phyloP scores from a whole-genome alignment of 2,113 vertebrate species.

The Nibea albiflora region DNA sequence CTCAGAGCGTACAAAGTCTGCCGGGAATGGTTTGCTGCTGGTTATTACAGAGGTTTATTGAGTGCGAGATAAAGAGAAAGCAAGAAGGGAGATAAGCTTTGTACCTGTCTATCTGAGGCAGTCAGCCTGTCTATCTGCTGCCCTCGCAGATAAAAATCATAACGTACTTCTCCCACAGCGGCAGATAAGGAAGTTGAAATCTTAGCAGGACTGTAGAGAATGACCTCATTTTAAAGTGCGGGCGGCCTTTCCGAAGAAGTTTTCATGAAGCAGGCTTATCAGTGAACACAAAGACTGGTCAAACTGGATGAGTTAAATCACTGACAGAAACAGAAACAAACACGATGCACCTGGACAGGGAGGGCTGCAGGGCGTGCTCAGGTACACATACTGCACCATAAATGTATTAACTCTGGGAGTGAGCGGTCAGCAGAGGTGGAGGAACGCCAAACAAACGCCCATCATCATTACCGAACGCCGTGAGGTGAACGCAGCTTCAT shows the following conservation, averaged over 20 bases:
- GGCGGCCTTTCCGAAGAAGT: not conserved
- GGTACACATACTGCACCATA: not conserved
- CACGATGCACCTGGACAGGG: not conserved
- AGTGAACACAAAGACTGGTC: not conserved
- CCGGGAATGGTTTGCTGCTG: not conserved
- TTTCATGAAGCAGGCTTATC: not conserved
- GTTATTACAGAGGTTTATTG: not conserved
- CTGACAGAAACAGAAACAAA: not conserved
- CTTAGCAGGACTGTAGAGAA: not conserved
- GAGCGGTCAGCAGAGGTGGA: not conserved
- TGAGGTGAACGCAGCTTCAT: not conserved
- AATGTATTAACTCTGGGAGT: conserved; percentile 3
- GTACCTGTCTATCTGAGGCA: not conserved
- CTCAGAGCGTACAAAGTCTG: not conserved
- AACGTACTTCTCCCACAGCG: not conserved
- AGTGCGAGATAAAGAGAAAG: not conserved
- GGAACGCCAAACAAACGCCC: conserved; percentile 37
- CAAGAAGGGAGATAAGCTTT: conserved; percentile 34
- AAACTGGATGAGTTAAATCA: not conserved
- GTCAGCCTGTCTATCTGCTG: conserved; percentile 22
- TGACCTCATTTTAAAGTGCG: conserved; percentile 1
- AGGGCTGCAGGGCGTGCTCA: not conserved
- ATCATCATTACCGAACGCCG: not conserved
- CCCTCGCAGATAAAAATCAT: conserved; percentile 41
- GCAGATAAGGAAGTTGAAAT: conserved; percentile 28